Conservation (phyloP, 1,140 invertebrate genomes). For the Oncopodura yosiiana region DNA sequence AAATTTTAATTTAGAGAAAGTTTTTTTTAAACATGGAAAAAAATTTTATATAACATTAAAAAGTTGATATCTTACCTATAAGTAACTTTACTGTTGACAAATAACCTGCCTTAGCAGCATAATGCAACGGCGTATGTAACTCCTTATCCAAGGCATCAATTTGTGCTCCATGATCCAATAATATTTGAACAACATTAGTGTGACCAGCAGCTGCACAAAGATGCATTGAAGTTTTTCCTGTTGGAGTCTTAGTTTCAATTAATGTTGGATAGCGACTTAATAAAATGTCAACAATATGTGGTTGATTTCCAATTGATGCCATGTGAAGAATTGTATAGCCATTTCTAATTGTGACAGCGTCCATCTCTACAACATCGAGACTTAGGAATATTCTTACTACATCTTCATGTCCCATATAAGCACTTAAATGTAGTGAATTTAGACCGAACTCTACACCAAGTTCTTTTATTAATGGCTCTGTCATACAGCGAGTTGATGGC, state of each 20-base stretch:
- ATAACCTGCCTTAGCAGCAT: constrained; percentile 85
- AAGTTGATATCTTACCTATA: no score
- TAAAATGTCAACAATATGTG: constrained; percentile 83
- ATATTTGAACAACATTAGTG: constrained; percentile 91
- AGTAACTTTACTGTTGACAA: constrained; percentile 87
- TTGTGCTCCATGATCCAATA: constrained; percentile 91
- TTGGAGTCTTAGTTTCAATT: constrained; percentile 80
- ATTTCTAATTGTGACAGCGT: constrained; percentile 80
- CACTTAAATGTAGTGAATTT: constrained; percentile 89
- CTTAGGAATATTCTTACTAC: constrained; percentile 89
- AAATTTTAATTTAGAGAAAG: no score
- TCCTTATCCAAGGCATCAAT: constrained; percentile 92
- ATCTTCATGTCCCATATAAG: constrained; percentile 94
- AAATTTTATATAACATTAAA: no score
- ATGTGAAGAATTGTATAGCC: constrained; percentile 88
- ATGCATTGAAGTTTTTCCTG: constrained; percentile 89
- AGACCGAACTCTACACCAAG: constrained; percentile 83
- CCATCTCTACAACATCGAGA: constrained; percentile 89
- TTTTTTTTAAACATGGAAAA: no score
- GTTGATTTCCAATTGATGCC: constrained; percentile 89
- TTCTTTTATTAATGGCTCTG: constrained; percentile 62
- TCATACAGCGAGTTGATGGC: constrained; percentile 46
- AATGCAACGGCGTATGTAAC: constrained; percentile 93
- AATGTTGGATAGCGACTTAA: constrained; percentile 85
- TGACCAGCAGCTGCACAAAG: constrained; percentile 91